Base-by-base conservation (phyloP, 2,797 vertebrate species). In the Knipowitschia caucasica region DNA sequence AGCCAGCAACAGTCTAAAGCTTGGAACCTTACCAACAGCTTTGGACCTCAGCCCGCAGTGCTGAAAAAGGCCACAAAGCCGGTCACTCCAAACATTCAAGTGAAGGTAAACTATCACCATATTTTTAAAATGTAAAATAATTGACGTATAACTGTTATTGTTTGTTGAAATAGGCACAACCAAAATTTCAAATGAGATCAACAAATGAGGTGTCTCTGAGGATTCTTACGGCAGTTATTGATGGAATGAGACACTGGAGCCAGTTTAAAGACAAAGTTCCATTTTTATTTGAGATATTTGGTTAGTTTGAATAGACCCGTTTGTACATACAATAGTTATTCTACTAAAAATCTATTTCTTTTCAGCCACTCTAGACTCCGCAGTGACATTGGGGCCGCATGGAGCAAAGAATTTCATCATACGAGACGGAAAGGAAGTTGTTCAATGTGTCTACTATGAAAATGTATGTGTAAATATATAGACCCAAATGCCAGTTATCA, bases 401-500 rank as follows among this genome's bases (percentile, higher is more conserved):
- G 88, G 92, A 72, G 92, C 94, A 45, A 99, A 98, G 88, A 91
- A 73, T 71, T 98, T 99, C 81, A 92, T 97, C 68, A 51, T 99
- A 85, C 92, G 95, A 81, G 92, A 98, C 12, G 92, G 92, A 10
- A 95, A 92, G 73, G 85, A 91, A 47, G 86, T 67, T 2, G 77
- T 96, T 66, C 86, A 90, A 24, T 98, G 94, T 43, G 75, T 95
- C 27, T 99, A 94, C 83, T 98, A 94, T 67, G 97, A 98, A 92
- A 97, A 91, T 36, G 96, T 98, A 73, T 93, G 95, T 92, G 11
- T n/a, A 14, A 33, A 21, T 2, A 42, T 5, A 12, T 33, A 3
- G 7, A 8, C 12, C 6, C 11, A 4, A 14, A n/a, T 7, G 4
- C 5, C 12, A 20, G 31, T 10, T 18, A 21, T 33, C n/a, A 7